Evolutionary conservation across 53 echinoderm and acorn worm species (phyloP).

Genomic region (Actinopyga echinites): DNA sequence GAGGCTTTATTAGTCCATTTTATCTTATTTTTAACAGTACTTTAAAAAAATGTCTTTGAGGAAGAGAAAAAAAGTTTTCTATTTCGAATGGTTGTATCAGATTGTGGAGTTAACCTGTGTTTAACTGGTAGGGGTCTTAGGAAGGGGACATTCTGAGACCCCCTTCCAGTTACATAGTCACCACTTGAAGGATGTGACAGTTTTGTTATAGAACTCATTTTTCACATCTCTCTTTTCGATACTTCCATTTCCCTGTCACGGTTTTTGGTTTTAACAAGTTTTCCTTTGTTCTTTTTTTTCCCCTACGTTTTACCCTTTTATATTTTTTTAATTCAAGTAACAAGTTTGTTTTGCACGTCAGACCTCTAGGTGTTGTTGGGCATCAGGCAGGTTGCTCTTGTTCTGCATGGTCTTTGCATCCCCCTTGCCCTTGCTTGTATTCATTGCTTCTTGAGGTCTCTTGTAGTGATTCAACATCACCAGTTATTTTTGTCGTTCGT

Average conservation of each 20-base stretch:
- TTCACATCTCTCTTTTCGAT: background rate
- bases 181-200: too few species aligned
- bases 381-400: background rate
- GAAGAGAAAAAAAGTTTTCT: too few species aligned
- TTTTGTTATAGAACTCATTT: background rate
- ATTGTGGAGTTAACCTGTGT: too few species aligned
- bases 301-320: background rate
- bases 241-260: background rate
- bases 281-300: background rate
- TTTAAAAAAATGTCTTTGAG: too few species aligned
- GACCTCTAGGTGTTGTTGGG: background rate
- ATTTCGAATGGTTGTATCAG: too few species aligned
- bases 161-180: background rate
- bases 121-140: background rate
- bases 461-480: background rate
- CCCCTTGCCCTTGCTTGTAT: background rate
- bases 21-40: too few species aligned
- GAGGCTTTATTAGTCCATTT: too few species aligned
- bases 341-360: slow-evolving; percentile 24
- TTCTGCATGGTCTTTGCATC: slow-evolving; percentile 26
- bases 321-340: background rate
- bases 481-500: too few species aligned
- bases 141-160: background rate
- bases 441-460: background rate
- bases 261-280: background rate